Percentiles rank a stretch among this genome's conserved stretches.
Evolutionary conservation across 2,888 invertebrate genomes (phyloP).

Genomic region (Anthophora plumipes): DNA sequence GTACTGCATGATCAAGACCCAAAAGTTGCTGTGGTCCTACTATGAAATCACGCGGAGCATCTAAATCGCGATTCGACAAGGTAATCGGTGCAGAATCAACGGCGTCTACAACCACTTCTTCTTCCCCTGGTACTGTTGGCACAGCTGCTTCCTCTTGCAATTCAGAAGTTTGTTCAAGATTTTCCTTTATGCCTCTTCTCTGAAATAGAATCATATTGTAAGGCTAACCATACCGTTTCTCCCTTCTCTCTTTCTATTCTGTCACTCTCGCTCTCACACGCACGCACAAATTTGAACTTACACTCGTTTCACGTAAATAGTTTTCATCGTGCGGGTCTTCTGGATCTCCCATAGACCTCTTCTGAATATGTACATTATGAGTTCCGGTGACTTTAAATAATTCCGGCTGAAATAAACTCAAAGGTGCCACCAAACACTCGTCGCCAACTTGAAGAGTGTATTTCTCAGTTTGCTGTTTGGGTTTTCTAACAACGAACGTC

Average conservation of each 20-base stretch:
- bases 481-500: slow-evolving; percentile 90
- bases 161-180: slow-evolving; percentile 85
- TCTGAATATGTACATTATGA: slow-evolving; percentile 91
- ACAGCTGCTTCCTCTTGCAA: slow-evolving; percentile 85
- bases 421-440: slow-evolving; percentile 95
- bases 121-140: slow-evolving; percentile 81
- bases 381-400: slow-evolving; percentile 93
- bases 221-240: not conserved
- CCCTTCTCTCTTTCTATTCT: no score
- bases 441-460: slow-evolving; percentile 95
- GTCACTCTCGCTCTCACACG: no score
- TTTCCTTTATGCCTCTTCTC: slow-evolving; percentile 87
- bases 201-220: slow-evolving; percentile 18
- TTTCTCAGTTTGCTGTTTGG: slow-evolving; percentile 88
- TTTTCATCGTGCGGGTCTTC: slow-evolving; percentile 98
- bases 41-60: slow-evolving; percentile 87
- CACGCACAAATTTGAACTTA: slow-evolving; percentile 77
- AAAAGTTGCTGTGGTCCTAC: slow-evolving; percentile 92
- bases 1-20: slow-evolving; percentile 95
- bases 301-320: slow-evolving; percentile 95
- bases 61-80: slow-evolving; percentile 80
- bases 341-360: slow-evolving; percentile 90
- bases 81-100: slow-evolving; percentile 83
- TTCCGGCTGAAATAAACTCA: slow-evolving; percentile 95
- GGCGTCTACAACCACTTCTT: slow-evolving; percentile 85